A percentile compares a stretch with the other conserved stretches of the same genome.
Conservation (phyloP, 2,888 invertebrate genomes). For the Diarsia rubi region DNA sequence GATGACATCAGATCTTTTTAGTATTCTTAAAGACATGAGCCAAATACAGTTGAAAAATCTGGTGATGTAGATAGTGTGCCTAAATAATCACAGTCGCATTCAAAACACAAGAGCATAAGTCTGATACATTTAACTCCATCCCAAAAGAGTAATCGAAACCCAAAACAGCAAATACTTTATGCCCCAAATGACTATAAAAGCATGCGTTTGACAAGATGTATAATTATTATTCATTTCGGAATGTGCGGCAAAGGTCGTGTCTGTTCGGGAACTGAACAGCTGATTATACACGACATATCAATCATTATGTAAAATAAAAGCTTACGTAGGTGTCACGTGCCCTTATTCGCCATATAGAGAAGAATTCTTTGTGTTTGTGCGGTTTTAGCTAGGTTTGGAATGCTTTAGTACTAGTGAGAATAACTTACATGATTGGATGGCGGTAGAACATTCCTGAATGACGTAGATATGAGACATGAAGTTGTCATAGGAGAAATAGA, state of each 20-base stretch:
- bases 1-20: neutral
- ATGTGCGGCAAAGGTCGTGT: conserved; percentile 68
- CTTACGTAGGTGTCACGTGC: conserved; percentile 46
- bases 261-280: conserved; percentile 55
- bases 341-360: conserved; percentile 61
- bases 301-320: conserved; percentile 54
- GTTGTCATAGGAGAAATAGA: neutral
- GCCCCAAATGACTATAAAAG: conserved; percentile 2
- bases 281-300: conserved; percentile 63
- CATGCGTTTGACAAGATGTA: conserved; percentile 30
- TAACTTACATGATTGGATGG: neutral
- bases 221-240: conserved; percentile 36
- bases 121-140: neutral
- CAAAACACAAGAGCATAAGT: neutral
- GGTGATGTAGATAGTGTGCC: neutral
- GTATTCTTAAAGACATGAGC: neutral
- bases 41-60: neutral
- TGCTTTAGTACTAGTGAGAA: conserved; percentile 12
- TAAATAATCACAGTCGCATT: neutral
- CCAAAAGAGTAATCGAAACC: neutral
- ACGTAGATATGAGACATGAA: neutral
- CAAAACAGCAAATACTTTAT: neutral
- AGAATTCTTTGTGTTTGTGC: conserved; percentile 52
- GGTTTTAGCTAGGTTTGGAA: conserved; percentile 26
- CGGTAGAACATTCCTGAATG: neutral